Evolutionary conservation across 1,140 invertebrate species (phyloP), one percentile per base, ranked within the genome.

Genomic region (Hyles euphorbiae): DNA sequence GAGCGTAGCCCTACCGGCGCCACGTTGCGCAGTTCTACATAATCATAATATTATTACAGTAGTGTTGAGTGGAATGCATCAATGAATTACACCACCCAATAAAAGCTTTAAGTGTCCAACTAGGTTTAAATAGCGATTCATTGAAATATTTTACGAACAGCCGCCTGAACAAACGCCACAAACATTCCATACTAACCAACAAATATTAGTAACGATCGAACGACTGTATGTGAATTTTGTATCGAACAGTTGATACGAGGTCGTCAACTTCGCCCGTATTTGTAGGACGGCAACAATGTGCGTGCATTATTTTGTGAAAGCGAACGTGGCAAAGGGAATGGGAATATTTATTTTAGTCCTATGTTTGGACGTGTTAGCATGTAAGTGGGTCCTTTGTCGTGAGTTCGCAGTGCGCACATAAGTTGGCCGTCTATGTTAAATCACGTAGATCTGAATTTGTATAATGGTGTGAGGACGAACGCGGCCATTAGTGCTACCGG

Each of bases 361-460:
- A 48, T 6, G 8, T 48, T 48, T 8, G n/a, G 3, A 12, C 22
- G 22, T 22, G 36, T 40, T 40, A 40, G 6, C 11, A n/a, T 48
- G n/a, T 48, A 11, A 48, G 2, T 40, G 36, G 36, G 36, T 8
- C 36, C 8, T 40, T 40, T 8, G 4, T 40, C 8, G 36, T 8
- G 36, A 8, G 5, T 8, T 40, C 8, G 36, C 8, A 40, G n/a
- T 48, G n/a, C 46, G 46, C 12, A 10, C 47, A 22, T 34, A 54
- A 52, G 22, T 53, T 54, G 55, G 45, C 56, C 50, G 57, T 44
- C 51, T 62, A 52, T 12, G 34, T 65, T 58, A 67, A 47, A 60
- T 62, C 67, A 61, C 73, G 69, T 80, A 80, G 77, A 80, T 80
- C 75, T 73, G 73, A 80, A 80, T 80, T 78, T 78, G 73, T 72